Evolutionary conservation across 2,797 vertebrate species (phyloP).

Genomic region (Myripristis murdjan): DNA sequence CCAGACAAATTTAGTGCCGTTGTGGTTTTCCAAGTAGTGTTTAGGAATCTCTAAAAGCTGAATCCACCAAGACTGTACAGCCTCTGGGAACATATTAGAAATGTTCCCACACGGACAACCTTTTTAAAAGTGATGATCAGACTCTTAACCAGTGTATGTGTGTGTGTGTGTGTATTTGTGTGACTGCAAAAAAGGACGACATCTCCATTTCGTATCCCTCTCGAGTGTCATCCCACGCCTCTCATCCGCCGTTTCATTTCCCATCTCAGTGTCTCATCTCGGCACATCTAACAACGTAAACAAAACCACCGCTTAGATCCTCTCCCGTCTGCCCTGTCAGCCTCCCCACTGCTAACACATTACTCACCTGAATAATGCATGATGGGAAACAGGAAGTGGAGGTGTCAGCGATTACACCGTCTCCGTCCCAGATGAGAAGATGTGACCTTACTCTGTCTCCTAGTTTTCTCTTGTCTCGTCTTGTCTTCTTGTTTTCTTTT

Average conservation of each 20-base stretch:
- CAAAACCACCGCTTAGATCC: slow-evolving; percentile 60
- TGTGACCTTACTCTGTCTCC: slow-evolving; percentile 24
- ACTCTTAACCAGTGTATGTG: slow-evolving; percentile 23
- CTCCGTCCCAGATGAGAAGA: slow-evolving; percentile 50
- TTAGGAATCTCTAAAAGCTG: no score
- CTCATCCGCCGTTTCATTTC: slow-evolving; percentile 52
- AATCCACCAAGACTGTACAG: no score
- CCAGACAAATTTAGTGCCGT: not conserved
- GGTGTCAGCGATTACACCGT: slow-evolving; percentile 36
- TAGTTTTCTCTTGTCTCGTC: not conserved
- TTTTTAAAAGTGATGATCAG: slow-evolving; percentile 32
- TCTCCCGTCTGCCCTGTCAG: slow-evolving; percentile 52
- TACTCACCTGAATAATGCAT: slow-evolving; percentile 73
- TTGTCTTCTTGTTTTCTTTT: not conserved
- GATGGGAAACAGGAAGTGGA: slow-evolving; percentile 65
- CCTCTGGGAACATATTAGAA: not conserved
- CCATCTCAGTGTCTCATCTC: slow-evolving; percentile 41
- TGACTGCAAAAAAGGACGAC: slow-evolving; percentile 40
- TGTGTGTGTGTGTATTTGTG: not conserved
- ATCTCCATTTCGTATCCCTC: slow-evolving; percentile 56
- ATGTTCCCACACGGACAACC: not conserved
- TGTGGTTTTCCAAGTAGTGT: no score
- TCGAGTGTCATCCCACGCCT: slow-evolving; percentile 39
- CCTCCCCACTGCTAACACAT: slow-evolving; percentile 49
- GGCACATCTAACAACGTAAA: slow-evolving; percentile 51